Evolutionary conservation across 2,113 vertebrate genomes (phyloP).

Genomic region (Apteryx mantelli): DNA sequence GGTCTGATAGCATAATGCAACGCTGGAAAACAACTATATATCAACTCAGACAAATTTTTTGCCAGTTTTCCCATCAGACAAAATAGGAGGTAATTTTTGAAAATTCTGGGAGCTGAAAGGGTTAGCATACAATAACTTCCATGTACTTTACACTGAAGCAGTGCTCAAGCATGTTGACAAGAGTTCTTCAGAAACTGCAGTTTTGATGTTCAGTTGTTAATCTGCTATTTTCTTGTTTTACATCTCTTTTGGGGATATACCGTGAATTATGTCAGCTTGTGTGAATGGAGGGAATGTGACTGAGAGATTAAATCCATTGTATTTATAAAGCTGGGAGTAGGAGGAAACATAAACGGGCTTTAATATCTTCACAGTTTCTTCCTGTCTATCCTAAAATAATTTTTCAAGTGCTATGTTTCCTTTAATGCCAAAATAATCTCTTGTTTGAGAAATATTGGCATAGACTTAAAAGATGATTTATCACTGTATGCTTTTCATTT

Average conservation of each 20-base stretch:
- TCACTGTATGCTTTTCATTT: constrained; percentile 68
- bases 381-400: neutral
- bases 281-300: neutral
- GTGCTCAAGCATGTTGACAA: neutral
- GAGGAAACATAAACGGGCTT: neutral
- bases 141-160: neutral
- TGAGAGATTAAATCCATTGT: neutral
- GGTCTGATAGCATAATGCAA: neutral
- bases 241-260: neutral
- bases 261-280: neutral
- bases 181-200: neutral
- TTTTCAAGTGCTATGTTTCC: neutral
- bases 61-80: neutral
- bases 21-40: neutral
- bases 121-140: neutral
- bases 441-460: constrained; percentile 18
- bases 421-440: neutral
- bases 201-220: neutral
- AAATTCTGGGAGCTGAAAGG: fast-evolving
- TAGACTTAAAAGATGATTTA: constrained; percentile 46
- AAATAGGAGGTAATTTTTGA: neutral
- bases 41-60: neutral
- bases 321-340: neutral
- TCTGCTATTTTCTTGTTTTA: neutral
- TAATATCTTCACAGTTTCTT: neutral